A percentile compares a stretch with the other conserved stretches of the same genome.
phyloP scores from a whole-genome alignment of 2,888 invertebrate genomes.

The Drosophila pegasa region DNA sequence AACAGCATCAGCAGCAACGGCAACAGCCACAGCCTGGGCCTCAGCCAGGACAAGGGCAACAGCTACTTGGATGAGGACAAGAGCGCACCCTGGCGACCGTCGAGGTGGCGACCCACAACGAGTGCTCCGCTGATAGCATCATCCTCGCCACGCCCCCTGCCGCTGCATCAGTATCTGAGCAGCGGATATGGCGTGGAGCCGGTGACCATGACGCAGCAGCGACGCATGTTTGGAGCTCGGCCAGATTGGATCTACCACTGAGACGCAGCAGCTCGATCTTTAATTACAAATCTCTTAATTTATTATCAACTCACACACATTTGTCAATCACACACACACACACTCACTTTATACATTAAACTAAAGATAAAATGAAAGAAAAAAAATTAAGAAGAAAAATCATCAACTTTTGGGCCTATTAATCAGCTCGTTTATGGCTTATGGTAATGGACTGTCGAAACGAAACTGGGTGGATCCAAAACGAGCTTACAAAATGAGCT shows the following conservation, averaged over 20 bases:
- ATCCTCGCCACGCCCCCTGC: conserved; percentile 66
- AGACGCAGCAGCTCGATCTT: conserved; percentile 2
- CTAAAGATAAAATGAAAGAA: neutral
- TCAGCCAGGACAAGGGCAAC: too few relatives aligned
- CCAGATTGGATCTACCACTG: conserved; percentile 58
- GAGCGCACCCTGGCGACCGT: conserved; percentile 60
- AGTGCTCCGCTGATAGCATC: conserved; percentile 26
- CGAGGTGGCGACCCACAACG: conserved; percentile 65
- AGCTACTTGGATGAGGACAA: neutral
- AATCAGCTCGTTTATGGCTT: conserved; percentile 30
- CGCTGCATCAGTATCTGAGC: conserved; percentile 65
- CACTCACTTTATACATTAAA: conserved; percentile 6
- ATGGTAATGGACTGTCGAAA: conserved; percentile 26
- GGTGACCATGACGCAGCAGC: conserved; percentile 38
- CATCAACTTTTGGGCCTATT: conserved; percentile 22
- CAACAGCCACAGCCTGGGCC: too few relatives aligned
- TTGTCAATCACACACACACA: conserved; percentile 32
- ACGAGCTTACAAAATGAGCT: conserved; percentile 22
- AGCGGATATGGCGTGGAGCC: conserved; percentile 49
- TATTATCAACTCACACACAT: conserved; percentile 14
- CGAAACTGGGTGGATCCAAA: conserved; percentile 17
- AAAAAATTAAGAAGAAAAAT: neutral
- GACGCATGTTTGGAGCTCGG: conserved; percentile 41
- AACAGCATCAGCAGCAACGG: neutral
- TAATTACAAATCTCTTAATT: conserved; percentile 10